Evolutionary conservation across 2,888 invertebrate species (phyloP).

Genomic region (Nomada lathburiana): DNA sequence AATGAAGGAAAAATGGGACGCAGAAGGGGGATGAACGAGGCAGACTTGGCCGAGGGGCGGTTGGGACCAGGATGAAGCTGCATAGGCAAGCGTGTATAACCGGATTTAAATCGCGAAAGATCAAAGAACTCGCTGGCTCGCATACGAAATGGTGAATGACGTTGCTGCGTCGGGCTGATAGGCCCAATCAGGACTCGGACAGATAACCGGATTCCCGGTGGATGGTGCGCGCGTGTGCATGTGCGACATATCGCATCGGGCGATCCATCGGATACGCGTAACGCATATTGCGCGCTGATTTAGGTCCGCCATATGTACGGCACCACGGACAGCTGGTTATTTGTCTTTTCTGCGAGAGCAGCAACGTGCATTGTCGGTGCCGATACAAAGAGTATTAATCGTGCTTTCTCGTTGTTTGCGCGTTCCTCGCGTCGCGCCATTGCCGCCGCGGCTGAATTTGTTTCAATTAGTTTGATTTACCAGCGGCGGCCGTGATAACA

Average conservation of each 20-base stretch:
- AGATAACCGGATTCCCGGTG: slow-evolving; percentile 76
- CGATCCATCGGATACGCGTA: slow-evolving; percentile 70
- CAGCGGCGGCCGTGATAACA: slow-evolving; percentile 11
- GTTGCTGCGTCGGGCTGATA: slow-evolving; percentile 61
- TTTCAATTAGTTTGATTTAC: slow-evolving; percentile 57
- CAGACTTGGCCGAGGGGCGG: slow-evolving; percentile 27
- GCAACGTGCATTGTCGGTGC: slow-evolving; percentile 31
- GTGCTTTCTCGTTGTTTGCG: slow-evolving; percentile 33
- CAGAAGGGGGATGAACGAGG: slow-evolving; percentile 2
- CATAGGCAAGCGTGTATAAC: slow-evolving; percentile 72
- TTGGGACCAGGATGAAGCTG: slow-evolving; percentile 40
- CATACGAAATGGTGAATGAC: slow-evolving; percentile 64
- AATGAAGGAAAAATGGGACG: background rate
- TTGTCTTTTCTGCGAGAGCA: slow-evolving; percentile 53
- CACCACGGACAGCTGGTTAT: slow-evolving; percentile 63
- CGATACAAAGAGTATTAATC: slow-evolving; percentile 59
- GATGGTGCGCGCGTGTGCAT: slow-evolving; percentile 20
- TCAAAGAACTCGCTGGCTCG: slow-evolving; percentile 80
- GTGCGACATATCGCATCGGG: slow-evolving; percentile 69
- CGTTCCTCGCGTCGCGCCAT: slow-evolving; percentile 14
- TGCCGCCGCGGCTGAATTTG: slow-evolving; percentile 36
- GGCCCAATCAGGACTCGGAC: slow-evolving; percentile 74
- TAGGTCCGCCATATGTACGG: slow-evolving; percentile 60
- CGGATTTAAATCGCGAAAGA: slow-evolving; percentile 82
- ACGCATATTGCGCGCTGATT: slow-evolving; percentile 69